A percentile compares a stretch with the other conserved stretches of the same genome.
Evolutionary conservation across 2,113 vertebrate genomes (phyloP).

Genomic region (Eclectus roratus): DNA sequence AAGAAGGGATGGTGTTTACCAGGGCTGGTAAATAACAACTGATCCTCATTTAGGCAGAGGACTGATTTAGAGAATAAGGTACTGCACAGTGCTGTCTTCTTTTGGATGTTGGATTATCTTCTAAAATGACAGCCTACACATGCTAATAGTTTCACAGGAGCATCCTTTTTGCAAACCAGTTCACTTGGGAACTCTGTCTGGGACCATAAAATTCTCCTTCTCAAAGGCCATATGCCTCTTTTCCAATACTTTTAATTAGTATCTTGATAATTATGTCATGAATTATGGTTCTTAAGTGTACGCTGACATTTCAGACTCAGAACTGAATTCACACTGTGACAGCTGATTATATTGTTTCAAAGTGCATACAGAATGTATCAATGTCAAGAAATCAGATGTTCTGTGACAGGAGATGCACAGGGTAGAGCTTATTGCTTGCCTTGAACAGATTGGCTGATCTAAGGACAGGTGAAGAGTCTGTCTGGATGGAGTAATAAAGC

Average conservation of each 20-base stretch:
- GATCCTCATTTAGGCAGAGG: background rate
- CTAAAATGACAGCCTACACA: background rate
- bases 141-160: background rate
- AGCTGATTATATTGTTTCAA: background rate
- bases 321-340: background rate
- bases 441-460: background rate
- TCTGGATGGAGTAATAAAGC: background rate
- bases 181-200: background rate
- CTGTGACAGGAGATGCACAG: background rate
- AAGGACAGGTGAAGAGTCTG: background rate
- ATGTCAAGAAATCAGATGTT: background rate
- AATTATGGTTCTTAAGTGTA: background rate
- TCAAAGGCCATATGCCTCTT: background rate
- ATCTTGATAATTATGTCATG: background rate
- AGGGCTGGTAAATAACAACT: background rate
- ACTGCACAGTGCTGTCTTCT: background rate
- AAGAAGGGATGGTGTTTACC: background rate
- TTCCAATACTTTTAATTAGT: background rate
- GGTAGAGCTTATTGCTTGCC: background rate
- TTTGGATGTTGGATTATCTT: background rate
- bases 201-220: background rate
- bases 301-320: background rate
- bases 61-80: background rate
- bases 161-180: background rate
- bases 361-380: background rate